phyloP scores from a whole-genome alignment of 2,888 invertebrate species.

The Drosophila pseudotalamancana region DNA sequence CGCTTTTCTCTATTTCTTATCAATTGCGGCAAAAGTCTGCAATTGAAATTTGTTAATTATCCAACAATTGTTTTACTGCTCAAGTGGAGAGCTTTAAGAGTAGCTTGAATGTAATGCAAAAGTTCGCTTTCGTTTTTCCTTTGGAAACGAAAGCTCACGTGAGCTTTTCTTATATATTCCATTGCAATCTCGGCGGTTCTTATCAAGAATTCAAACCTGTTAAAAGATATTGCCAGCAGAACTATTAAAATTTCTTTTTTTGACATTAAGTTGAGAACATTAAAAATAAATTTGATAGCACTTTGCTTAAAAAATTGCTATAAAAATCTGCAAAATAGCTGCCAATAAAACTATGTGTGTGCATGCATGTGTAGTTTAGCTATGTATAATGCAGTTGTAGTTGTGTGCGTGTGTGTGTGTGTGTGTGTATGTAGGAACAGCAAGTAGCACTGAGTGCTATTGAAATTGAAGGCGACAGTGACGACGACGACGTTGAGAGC shows the following conservation, averaged over 20 bases:
- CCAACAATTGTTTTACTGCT: neutral
- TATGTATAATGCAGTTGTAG: neutral
- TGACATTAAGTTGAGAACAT: slow-evolving; percentile 24
- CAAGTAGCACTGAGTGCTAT: slow-evolving; percentile 62
- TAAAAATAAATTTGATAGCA: slow-evolving; percentile 17
- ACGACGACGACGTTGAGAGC: slow-evolving; percentile 56
- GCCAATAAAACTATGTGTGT: slow-evolving; percentile 37
- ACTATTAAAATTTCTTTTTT: slow-evolving; percentile 10
- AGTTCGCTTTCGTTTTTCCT: neutral
- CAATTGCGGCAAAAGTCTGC: slow-evolving; percentile 11
- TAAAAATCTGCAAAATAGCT: slow-evolving; percentile 59
- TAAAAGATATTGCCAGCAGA: neutral
- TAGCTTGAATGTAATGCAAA: neutral
- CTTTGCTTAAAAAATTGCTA: slow-evolving; percentile 30
- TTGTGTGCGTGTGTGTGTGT: neutral
- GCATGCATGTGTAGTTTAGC: slow-evolving; percentile 15
- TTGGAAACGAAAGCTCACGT: neutral
- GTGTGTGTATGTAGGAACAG: slow-evolving; percentile 35
- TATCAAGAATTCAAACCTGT: slow-evolving; percentile 1
- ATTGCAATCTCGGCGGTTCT: neutral
- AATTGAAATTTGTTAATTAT: slow-evolving; percentile 2
- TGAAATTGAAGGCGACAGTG: slow-evolving; percentile 74
- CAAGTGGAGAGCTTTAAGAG: neutral
- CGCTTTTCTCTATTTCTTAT: slow-evolving; percentile 25
- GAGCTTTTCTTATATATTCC: neutral